Base-by-base conservation (phyloP, 2,888 invertebrate genomes). In the Meta bourneti region DNA sequence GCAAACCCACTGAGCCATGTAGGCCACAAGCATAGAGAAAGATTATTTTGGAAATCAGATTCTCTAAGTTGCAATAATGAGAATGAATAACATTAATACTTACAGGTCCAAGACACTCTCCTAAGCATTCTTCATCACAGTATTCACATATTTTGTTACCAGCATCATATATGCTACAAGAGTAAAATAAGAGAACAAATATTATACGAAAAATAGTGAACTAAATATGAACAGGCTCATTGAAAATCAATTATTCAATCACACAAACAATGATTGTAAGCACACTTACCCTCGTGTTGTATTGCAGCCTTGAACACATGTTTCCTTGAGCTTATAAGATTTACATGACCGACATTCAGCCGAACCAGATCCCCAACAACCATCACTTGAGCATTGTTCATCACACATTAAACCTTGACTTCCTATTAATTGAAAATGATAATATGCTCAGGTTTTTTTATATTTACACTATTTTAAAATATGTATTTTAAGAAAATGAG, bases 281-380 rank as follows among this genome's bases (percentile, higher is more conserved):
- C 69, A 69, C 93, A 96, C 97, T 96, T 95, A 98, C 98, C 98
- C 97, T 94, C 97, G 96, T 91, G 96, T 95, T 89, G 97, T 95
- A 94, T 96, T 97, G 95, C 98, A 98, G 94, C 97, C 97, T 93
- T 97, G 96, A 80, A 98, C 96, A 94, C 98, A 98, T 20, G 96
- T 97, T 94, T 97, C 97, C 91, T 96, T 97, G 92, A 97, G 96
- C 93, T 96, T 96, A 95, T 96, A 98, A 94, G 98, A 97, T 94
- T 96, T 96, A 95, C 99, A 99, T 86, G 97, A 97, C 34, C 99
- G 96, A 95, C 99, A 99, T 94, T 98, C 97, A 93, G 97, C 96
- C 0, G 97, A 96, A 11, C 98, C 98, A 0, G 97, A 96, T 7
- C 99, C 99, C 99, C 99, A 99, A 95, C 99, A 99, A n/a, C 99